A percentile compares a stretch with the other conserved stretches of the same genome.
Conservation (phyloP, 35 echinoderm and acorn worm species). For the Apostichopus japonicus region DNA sequence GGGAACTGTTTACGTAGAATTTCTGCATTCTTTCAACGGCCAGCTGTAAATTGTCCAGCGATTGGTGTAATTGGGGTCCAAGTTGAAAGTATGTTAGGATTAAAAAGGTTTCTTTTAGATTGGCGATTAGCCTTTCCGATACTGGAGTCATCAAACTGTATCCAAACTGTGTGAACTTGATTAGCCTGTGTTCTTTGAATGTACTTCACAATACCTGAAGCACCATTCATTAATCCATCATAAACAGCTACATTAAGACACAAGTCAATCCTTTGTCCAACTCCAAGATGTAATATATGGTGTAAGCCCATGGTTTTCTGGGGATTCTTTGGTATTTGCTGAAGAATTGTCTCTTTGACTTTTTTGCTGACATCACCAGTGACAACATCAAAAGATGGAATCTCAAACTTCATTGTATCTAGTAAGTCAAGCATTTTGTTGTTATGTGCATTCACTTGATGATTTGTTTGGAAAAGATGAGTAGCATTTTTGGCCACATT, state of each 20-base stretch:
- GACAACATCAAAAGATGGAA: slow-evolving; percentile 27
- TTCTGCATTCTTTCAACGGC: slow-evolving; percentile 43
- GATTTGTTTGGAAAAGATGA: slow-evolving; percentile 55
- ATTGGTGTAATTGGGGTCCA: slow-evolving; percentile 53
- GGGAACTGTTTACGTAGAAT: slow-evolving; percentile 61
- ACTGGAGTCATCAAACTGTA: slow-evolving; percentile 47
- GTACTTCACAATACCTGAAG: slow-evolving; percentile 38
- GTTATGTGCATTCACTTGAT: slow-evolving; percentile 45
- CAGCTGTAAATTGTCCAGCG: slow-evolving; percentile 38
- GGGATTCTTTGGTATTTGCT: slow-evolving; percentile 41
- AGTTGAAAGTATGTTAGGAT: not conserved
- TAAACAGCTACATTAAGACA: slow-evolving; percentile 53
- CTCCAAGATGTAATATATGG: slow-evolving; percentile 2
- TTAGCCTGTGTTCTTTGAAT: slow-evolving; percentile 24
- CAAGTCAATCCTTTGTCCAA: slow-evolving; percentile 43
- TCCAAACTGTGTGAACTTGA: slow-evolving; percentile 33
- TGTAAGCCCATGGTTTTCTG: slow-evolving; percentile 32
- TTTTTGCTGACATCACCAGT: slow-evolving; percentile 45
- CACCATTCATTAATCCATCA: slow-evolving; percentile 66
- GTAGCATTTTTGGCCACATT: not conserved
- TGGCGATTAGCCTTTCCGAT: slow-evolving; percentile 39
- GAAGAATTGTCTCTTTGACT: slow-evolving; percentile 37
- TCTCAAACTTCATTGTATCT: slow-evolving; percentile 30
- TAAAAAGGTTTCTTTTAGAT: not conserved
- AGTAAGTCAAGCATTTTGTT: not conserved